These are phyloP conservation scores for Plagodis pulveraria DNA, from an alignment of 2,888 invertebrate genomes.

Conservation along the genomic window DNA sequence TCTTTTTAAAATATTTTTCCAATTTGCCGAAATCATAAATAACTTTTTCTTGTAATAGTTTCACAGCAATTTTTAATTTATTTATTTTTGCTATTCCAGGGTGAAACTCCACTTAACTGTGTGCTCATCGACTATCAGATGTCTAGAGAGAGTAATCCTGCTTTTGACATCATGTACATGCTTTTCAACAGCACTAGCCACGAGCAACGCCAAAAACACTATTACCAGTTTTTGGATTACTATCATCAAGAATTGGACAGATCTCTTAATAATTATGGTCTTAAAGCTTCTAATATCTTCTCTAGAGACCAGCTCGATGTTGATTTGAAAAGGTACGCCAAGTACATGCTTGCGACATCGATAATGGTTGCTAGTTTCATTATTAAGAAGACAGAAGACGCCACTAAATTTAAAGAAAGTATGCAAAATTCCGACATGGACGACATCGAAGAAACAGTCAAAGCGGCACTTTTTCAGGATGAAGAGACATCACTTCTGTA, in stretches of 20 bases:
- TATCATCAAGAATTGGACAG: slow-evolving; percentile 43
- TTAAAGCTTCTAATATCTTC: slow-evolving; percentile 42
- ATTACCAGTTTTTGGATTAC: slow-evolving; percentile 39
- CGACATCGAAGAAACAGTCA: not conserved
- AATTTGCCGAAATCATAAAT: no score
- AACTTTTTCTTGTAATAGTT: no score
- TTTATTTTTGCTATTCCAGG: slow-evolving; percentile 41
- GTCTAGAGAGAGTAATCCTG: slow-evolving; percentile 45
- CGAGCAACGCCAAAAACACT: slow-evolving; percentile 43
- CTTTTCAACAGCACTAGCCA: slow-evolving; percentile 54
- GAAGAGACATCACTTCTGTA: slow-evolving; percentile 3
- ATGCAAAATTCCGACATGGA: slow-evolving; percentile 4
- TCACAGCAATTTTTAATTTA: not conserved
- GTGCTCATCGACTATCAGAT: slow-evolving; percentile 56
- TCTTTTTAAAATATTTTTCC: no score
- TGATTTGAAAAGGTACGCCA: slow-evolving; percentile 47
- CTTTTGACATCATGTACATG: slow-evolving; percentile 47
- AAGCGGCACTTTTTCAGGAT: not conserved
- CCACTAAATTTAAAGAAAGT: slow-evolving; percentile 15
- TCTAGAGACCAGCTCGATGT: slow-evolving; percentile 46
- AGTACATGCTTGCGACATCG: slow-evolving; percentile 32
- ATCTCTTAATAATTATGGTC: slow-evolving; percentile 37
- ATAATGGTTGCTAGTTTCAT: slow-evolving; percentile 36
- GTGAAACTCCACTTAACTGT: slow-evolving; percentile 35
- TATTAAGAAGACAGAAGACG: slow-evolving; percentile 42